A percentile compares a stretch with the other conserved stretches of the same genome.
phyloP scores from a whole-genome alignment of 2,113 vertebrate genomes.

The Felis chaus region DNA sequence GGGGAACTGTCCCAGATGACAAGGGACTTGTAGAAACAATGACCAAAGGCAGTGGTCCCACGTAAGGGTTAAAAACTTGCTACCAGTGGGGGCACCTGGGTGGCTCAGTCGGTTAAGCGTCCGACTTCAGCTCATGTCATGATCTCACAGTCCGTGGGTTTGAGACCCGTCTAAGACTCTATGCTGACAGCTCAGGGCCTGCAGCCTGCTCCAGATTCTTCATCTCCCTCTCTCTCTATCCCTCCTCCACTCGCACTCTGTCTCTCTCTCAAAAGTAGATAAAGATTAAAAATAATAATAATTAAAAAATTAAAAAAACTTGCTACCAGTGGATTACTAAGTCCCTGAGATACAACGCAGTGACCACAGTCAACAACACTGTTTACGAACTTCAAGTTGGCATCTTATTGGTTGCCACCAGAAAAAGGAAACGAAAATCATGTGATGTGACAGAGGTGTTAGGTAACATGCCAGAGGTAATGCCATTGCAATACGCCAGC shows the following conservation, averaged over 20 bases:
- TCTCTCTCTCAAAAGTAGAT: too few species aligned
- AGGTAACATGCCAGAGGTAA: rapidly evolving
- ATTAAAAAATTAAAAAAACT: neutral
- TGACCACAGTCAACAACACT: rapidly evolving
- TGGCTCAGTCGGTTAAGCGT: too few species aligned
- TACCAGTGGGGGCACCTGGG: too few species aligned
- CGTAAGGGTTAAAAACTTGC: neutral
- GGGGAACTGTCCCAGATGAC: rapidly evolving
- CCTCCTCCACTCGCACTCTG: too few species aligned
- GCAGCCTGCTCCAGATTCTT: too few species aligned
- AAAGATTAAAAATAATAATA: too few species aligned
- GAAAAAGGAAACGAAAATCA: neutral
- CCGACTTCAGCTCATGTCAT: too few species aligned
- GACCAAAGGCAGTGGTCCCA: rapidly evolving
- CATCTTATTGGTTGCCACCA: neutral
- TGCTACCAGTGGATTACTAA: too few species aligned
- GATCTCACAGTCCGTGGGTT: too few species aligned
- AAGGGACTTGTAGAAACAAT: neutral
- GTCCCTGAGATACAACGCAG: neutral
- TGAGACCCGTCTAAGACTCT: too few species aligned
- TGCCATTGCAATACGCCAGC: rapidly evolving
- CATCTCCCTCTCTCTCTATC: too few species aligned
- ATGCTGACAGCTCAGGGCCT: too few species aligned
- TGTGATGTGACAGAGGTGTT: rapidly evolving
- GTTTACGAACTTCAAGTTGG: neutral